Evolutionary conservation across 2,113 vertebrate species (phyloP), one percentile per base, ranked within the genome.

Genomic region (Coracopsis vasa): DNA sequence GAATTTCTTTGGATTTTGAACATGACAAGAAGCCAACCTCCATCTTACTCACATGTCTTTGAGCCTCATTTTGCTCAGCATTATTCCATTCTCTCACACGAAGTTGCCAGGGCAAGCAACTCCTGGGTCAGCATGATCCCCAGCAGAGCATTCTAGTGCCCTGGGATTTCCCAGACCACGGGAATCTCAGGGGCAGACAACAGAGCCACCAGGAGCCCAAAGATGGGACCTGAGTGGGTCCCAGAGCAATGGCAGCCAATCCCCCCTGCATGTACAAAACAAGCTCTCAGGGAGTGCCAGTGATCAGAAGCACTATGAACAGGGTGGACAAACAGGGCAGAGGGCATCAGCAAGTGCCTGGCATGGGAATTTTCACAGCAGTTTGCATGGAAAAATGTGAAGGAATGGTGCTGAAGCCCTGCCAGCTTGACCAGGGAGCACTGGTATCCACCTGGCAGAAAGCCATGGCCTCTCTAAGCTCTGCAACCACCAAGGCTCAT

Each of bases 291-390:
- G 28, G 35, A 48, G 23, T 2, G 0, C 15, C 12, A 48, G 42
- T 10, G 17, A 33, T 29, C n/a, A 48, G 16, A 31, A 58, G 42
- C 4, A 1, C 10, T 3, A 1, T 11, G 1, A 23, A 23, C 31
- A 53, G 16, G 9, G 48, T 4, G 16, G 39, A 20, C 3, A 28
- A 45, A 44, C 39, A 80, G 31, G 19, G 19, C 35, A 23, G 9
- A 12, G 28, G 3, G 3, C 7, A 14, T 62, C 21, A 62, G 28
- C 35, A 62, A 62, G 58, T n/a, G 28, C 27, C 8, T 39, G n/a
- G n/a, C 8, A 15, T 15, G 19, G 54, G 17, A 75, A 44, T 60
- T 47, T 16, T 21, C 21, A 11, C 5, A 18, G 24, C 13, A 42
- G 17, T 28, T 65, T 14, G 19, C 25, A 5, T 10, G 8, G 31